Conservation (phyloP, 2,888 invertebrate species). For the Vesta saturnalis region DNA sequence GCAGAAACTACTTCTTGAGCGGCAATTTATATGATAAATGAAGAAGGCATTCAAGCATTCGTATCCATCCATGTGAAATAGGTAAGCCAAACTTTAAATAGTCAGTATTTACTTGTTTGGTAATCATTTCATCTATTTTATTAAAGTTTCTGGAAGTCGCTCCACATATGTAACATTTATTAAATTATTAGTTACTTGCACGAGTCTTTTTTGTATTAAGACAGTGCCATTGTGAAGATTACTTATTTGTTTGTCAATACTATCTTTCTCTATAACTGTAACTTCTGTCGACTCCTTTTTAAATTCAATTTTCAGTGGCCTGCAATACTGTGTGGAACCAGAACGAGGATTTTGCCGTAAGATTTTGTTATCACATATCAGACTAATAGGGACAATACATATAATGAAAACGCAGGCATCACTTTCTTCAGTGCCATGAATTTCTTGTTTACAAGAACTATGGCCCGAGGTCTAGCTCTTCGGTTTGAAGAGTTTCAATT, state of each 20-base stretch:
- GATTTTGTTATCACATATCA: conserved; percentile 42
- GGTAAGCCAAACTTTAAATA: conserved; percentile 42
- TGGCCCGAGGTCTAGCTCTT: conserved; percentile 39
- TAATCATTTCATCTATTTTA: conserved; percentile 36
- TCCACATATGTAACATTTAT: conserved; percentile 37
- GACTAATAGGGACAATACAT: conserved; percentile 48
- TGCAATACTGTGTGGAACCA: conserved; percentile 48
- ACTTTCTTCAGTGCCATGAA: conserved; percentile 42
- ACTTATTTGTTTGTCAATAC: conserved; percentile 33
- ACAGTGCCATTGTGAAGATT: conserved; percentile 19
- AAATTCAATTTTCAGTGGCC: conserved; percentile 49
- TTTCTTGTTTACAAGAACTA: conserved; percentile 45
- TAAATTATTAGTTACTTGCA: conserved; percentile 31
- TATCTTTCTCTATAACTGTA: conserved; percentile 35
- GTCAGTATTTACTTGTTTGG: conserved; percentile 31
- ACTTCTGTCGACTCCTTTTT: conserved; percentile 45
- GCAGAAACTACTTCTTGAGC: conserved; percentile 37
- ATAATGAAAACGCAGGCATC: conserved; percentile 50
- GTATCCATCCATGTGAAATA: conserved; percentile 44
- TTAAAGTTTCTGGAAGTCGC: conserved; percentile 41
- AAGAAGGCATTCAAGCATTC: conserved; percentile 46
- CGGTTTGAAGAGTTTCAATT: background rate
- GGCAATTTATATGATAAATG: conserved; percentile 42
- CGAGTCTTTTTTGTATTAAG: conserved; percentile 22
- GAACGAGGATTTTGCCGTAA: conserved; percentile 50